Evolutionary conservation across 2,113 vertebrate species (phyloP), one percentile per base, ranked within the genome.

Genomic region (Cyanoramphus novaezelandiae): DNA sequence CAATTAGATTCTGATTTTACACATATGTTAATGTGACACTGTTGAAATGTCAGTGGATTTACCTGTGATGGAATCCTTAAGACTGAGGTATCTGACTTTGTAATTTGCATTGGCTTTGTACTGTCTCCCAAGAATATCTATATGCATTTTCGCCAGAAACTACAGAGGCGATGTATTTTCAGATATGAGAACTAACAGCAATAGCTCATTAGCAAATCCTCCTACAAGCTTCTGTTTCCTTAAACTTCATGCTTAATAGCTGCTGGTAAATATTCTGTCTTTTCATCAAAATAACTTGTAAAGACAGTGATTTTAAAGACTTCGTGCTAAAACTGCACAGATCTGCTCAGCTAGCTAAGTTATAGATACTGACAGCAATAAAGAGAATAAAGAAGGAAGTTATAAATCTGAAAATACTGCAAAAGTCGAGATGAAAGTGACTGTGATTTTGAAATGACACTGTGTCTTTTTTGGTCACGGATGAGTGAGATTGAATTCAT

Each of bases 121-220:
- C 72, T 60, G 46, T 80, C 71, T 96, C 76, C 76, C 72, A 84
- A 83, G 72, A 92, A 88, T 77, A 86, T 67, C 71, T 78, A 10
- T 88, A 71, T 95, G 72, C 82, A 41, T 92, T 94, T 92, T 88
- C 1, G 2, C 79, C 67, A 88, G 62, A 96, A 80, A 49, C 44
- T 90, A 86, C 82, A 71, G 72, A 90, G 74, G 69, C 74, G 82
- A 10, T 82, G 24, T 63, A 71, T 96, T 88, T 86, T 82, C 69
- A 84, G 57, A 77, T 72, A 74, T 65, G 90, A 97, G 81, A 94
- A 94, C 67, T 69, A 85, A 86, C 52, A 88, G 68, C 92, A 90
- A 68, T 83, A 88, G 70, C 76, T 85, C 69, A 74, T 96, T 94
- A 93, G 50, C 82, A 93, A 84, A 83, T 94, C 86, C 88, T 90